These are phyloP conservation scores for Spisula subtruncata DNA, from an alignment of 2,888 invertebrate species.

Conservation along the genomic window DNA sequence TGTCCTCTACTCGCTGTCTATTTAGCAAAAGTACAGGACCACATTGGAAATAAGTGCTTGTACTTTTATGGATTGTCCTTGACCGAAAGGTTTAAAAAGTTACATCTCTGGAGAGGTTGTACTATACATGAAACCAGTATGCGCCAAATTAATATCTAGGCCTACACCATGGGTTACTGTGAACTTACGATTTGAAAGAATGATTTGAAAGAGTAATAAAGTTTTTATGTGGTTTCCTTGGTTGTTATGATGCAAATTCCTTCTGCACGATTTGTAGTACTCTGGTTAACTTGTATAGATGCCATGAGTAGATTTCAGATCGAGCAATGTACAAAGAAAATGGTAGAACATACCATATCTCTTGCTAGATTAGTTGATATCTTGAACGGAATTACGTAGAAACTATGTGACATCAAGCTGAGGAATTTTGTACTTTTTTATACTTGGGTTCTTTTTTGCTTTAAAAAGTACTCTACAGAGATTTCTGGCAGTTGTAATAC, in stretches of 20 bases:
- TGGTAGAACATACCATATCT: background rate
- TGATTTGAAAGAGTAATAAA: background rate
- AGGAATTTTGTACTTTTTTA: background rate
- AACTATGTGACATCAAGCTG: background rate
- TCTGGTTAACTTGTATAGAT: background rate
- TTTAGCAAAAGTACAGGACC: too few relatives aligned
- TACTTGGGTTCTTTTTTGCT: background rate
- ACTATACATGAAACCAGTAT: too few relatives aligned
- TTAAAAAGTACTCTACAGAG: too few relatives aligned
- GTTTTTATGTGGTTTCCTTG: background rate
- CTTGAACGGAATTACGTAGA: background rate
- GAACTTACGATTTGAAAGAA: background rate
- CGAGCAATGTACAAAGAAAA: background rate
- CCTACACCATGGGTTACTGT: too few relatives aligned
- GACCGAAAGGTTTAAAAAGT: too few relatives aligned
- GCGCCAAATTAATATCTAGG: too few relatives aligned
- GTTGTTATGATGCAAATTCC: background rate
- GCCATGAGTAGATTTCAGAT: background rate
- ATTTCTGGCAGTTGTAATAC: too few relatives aligned
- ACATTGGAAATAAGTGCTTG: too few relatives aligned
- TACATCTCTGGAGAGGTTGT: too few relatives aligned
- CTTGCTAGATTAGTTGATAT: background rate
- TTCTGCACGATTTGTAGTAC: conserved; percentile 3
- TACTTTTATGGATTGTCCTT: too few relatives aligned
- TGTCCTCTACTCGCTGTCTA: too few relatives aligned